Evolutionary conservation across 2,797 vertebrate species (phyloP).

Genomic region (Lepus oiostolus): DNA sequence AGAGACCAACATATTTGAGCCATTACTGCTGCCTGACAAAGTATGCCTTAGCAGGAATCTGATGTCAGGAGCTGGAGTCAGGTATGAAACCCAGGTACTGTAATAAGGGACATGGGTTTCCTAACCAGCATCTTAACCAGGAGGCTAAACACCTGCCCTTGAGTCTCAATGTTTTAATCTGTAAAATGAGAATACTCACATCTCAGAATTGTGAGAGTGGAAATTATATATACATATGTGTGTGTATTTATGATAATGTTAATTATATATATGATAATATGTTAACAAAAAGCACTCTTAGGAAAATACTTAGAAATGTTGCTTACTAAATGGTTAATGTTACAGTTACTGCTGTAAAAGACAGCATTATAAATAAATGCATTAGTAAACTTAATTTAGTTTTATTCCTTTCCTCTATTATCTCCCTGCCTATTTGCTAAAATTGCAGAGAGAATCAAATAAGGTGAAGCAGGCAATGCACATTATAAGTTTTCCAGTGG

Average conservation of each 20-base stretch:
- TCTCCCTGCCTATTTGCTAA: background rate
- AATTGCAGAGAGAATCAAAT: slow-evolving; percentile 38
- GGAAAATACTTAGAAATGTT: background rate
- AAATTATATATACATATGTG: background rate
- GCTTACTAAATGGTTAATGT: background rate
- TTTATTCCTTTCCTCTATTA: background rate
- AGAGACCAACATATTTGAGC: too few species aligned
- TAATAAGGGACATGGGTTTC: too few species aligned
- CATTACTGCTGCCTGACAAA: too few species aligned
- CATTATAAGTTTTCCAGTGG: background rate
- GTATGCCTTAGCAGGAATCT: too few species aligned
- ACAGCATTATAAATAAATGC: slow-evolving; percentile 2
- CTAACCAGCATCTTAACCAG: too few species aligned
- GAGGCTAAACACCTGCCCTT: too few species aligned
- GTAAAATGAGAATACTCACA: background rate
- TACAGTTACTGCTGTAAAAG: slow-evolving; percentile 1
- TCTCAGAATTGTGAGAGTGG: slow-evolving; percentile 20
- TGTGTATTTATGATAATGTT: background rate
- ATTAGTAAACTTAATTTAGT: slow-evolving; percentile 29
- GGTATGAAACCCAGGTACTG: too few species aligned
- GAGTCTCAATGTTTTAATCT: background rate
- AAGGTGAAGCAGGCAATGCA: background rate
- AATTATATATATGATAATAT: background rate
- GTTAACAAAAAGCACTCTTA: background rate
- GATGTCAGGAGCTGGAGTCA: too few species aligned